phyloP scores from a whole-genome alignment of 2,888 invertebrate species.

The Gandaritis pyraliata region DNA sequence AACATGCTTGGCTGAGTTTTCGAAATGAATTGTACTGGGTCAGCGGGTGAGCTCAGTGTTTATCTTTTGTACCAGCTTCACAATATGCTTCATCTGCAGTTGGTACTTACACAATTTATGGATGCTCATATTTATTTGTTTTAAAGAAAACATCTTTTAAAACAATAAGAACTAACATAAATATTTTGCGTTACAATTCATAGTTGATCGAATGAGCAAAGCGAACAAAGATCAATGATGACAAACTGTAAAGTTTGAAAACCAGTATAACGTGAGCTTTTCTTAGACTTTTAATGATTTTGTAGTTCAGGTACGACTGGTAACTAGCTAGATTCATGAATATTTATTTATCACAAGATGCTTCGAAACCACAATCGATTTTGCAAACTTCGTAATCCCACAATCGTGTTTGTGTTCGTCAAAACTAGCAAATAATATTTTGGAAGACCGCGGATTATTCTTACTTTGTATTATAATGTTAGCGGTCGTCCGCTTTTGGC shows the following conservation, averaged over 20 bases:
- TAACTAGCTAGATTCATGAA: too few species aligned
- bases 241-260: too few species aligned
- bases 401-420: slow-evolving; percentile 45
- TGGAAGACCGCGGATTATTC: slow-evolving; percentile 55
- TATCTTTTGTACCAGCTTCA: slow-evolving; percentile 60
- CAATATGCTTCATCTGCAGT: slow-evolving; percentile 60
- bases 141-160: slow-evolving; percentile 25
- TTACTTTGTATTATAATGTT: slow-evolving; percentile 54
- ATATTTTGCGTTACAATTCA: slow-evolving; percentile 17
- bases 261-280: too few species aligned
- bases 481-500: slow-evolving; percentile 56
- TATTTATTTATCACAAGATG: too few species aligned
- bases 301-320: too few species aligned
- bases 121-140: slow-evolving; percentile 41
- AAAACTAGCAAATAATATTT: slow-evolving; percentile 53
- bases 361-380: slow-evolving; percentile 39
- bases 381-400: slow-evolving; percentile 40
- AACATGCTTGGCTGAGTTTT: slow-evolving; percentile 25
- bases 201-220: too few species aligned
- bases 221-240: too few species aligned
- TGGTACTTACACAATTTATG: slow-evolving; percentile 58
- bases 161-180: slow-evolving; percentile 22
- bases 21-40: slow-evolving; percentile 36
- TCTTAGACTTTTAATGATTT: too few species aligned
- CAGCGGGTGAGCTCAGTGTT: slow-evolving; percentile 48